These are phyloP conservation scores for Turnix velox DNA, from an alignment of 2,113 vertebrate species.

Conservation along the genomic window DNA sequence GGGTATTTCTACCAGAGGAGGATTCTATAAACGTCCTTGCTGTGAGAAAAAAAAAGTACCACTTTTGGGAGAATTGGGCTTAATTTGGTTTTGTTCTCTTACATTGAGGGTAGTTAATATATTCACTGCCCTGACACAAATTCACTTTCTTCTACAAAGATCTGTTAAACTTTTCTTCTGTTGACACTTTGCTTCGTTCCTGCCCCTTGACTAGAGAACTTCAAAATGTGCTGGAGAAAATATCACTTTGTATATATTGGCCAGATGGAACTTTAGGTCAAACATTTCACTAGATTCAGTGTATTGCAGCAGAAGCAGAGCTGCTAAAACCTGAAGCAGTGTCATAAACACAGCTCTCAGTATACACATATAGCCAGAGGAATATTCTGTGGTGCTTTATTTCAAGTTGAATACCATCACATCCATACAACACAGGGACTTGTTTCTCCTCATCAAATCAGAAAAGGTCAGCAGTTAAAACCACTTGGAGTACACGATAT, in stretches of 20 bases:
- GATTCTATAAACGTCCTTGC: not conserved
- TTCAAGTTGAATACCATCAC: not conserved
- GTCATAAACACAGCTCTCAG: not conserved
- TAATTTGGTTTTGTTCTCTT: not conserved
- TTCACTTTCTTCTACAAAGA: not conserved
- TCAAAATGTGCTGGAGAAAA: not conserved
- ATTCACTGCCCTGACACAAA: not conserved
- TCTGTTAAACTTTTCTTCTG: not conserved
- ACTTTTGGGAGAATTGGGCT: not conserved
- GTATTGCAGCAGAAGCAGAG: not conserved
- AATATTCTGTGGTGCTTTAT: conserved; percentile 13
- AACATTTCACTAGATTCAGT: not conserved
- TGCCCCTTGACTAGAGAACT: not conserved
- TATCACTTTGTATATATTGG: not conserved
- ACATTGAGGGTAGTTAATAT: not conserved
- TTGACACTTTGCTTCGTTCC: not conserved
- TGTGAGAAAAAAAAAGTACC: not conserved
- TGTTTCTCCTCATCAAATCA: not conserved
- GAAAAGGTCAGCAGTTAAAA: not conserved
- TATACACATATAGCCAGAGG: not conserved
- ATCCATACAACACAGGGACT: not conserved
- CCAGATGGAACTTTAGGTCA: not conserved
- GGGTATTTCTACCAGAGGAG: not conserved
- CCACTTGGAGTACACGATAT: not conserved
- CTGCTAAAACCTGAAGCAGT: not conserved